Conservation (phyloP, 2,888 invertebrate genomes). For the Baccha elongata region DNA sequence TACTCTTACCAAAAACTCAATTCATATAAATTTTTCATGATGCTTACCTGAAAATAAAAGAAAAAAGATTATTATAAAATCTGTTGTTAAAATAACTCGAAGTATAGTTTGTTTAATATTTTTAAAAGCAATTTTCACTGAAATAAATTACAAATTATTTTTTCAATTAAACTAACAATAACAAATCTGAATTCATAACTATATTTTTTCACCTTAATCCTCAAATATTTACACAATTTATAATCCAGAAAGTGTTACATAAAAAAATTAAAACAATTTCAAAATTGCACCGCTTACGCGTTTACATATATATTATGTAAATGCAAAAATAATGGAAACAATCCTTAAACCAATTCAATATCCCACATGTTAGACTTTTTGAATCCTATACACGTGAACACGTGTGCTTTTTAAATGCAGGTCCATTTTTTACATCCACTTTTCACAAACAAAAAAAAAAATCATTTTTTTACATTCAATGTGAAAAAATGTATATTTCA, state of each 20-base stretch:
- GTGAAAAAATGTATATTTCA: conserved; percentile 23
- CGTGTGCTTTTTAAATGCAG: neutral
- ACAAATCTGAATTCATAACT: too few species aligned
- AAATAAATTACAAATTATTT: neutral
- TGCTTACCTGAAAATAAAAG: neutral
- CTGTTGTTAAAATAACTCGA: too few species aligned
- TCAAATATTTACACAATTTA: conserved; percentile 39
- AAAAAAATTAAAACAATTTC: conserved; percentile 35
- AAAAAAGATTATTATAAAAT: neutral
- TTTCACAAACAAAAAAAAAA: too few species aligned
- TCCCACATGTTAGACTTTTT: neutral
- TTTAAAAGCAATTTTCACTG: neutral
- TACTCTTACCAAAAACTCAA: neutral
- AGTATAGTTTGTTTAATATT: too few species aligned
- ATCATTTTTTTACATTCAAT: conserved; percentile 5
- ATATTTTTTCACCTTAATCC: neutral
- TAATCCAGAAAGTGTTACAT: conserved; percentile 37
- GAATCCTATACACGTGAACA: neutral
- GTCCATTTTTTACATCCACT: neutral
- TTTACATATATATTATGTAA: too few species aligned
- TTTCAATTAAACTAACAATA: neutral
- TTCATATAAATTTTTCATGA: neutral
- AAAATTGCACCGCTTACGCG: conserved; percentile 30
- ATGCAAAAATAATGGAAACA: neutral
- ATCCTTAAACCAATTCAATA: conserved; percentile 1